Conservation (phyloP, 2,888 invertebrate species). For the Harpalus rufipes region DNA sequence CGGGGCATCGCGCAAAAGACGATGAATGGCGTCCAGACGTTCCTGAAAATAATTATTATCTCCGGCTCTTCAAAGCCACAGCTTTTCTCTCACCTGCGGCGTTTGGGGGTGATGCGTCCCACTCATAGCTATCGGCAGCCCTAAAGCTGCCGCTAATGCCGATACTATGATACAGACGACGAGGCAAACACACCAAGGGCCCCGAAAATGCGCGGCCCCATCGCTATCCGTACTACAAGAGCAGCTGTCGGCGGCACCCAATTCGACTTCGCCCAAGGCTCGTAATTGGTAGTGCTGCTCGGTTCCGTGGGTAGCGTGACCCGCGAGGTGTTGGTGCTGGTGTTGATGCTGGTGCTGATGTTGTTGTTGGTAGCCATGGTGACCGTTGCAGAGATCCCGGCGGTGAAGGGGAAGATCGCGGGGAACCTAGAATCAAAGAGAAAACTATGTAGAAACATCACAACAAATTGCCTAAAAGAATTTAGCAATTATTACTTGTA, state of each 20-base stretch:
- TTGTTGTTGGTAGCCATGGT: constrained; percentile 68
- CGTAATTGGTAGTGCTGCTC: constrained; percentile 72
- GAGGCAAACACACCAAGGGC: constrained; percentile 80
- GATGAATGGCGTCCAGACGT: constrained; percentile 82
- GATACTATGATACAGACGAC: constrained; percentile 81
- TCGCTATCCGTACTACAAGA: constrained; percentile 78
- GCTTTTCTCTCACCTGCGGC: constrained; percentile 72
- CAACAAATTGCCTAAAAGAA: too few species aligned
- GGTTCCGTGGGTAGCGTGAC: constrained; percentile 5
- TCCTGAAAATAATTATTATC: constrained; percentile 77
- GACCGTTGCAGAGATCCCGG: constrained; percentile 72
- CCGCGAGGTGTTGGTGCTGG: constrained; percentile 67
- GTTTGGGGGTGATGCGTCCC: constrained; percentile 72
- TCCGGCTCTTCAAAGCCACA: too few species aligned
- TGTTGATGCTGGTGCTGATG: constrained; percentile 71
- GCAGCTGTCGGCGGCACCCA: constrained; percentile 71
- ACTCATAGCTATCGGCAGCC: constrained; percentile 79
- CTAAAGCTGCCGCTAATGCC: constrained; percentile 81
- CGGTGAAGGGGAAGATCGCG: constrained; percentile 74
- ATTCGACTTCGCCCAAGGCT: constrained; percentile 69
- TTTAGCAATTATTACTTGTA: too few species aligned
- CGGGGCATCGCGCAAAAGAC: constrained; percentile 84
- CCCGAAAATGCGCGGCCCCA: constrained; percentile 78
- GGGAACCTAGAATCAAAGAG: constrained; percentile 72
- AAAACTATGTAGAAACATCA: background rate